These are phyloP conservation scores for Columbina picui DNA, from an alignment of 2,113 vertebrate genomes.

Conservation along the genomic window DNA sequence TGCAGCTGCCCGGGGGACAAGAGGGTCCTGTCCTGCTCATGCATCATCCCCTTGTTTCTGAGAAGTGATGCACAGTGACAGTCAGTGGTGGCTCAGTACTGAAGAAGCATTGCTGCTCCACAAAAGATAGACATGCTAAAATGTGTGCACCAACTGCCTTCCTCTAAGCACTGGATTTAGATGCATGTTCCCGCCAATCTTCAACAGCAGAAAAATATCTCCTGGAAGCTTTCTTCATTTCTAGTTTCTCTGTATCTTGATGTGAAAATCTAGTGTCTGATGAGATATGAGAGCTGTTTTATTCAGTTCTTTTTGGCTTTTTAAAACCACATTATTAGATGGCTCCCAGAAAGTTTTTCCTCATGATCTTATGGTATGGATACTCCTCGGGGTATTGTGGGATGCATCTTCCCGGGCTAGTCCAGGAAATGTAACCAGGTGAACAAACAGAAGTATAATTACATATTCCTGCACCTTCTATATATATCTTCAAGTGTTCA, in stretches of 20 bases:
- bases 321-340: neutral
- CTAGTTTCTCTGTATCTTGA: neutral
- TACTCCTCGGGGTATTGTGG: neutral
- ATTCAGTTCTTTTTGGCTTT: neutral
- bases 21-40: neutral
- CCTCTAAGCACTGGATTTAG: neutral
- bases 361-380: neutral
- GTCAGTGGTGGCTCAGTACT: neutral
- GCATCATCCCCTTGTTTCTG: neutral
- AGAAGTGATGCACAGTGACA: neutral
- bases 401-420: neutral
- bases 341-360: neutral
- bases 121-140: neutral
- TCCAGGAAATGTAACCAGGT: neutral
- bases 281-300: fast-evolving
- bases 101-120: neutral
- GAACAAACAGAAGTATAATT: neutral
- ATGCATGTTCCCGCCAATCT: neutral
- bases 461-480: neutral
- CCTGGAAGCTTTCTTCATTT: neutral
- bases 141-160: neutral
- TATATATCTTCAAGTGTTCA: neutral
- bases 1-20: neutral
- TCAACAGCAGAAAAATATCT: neutral
- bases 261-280: neutral